Evolutionary conservation across 1,140 invertebrate species (phyloP).

Genomic region (Zaprionus vittiger): DNA sequence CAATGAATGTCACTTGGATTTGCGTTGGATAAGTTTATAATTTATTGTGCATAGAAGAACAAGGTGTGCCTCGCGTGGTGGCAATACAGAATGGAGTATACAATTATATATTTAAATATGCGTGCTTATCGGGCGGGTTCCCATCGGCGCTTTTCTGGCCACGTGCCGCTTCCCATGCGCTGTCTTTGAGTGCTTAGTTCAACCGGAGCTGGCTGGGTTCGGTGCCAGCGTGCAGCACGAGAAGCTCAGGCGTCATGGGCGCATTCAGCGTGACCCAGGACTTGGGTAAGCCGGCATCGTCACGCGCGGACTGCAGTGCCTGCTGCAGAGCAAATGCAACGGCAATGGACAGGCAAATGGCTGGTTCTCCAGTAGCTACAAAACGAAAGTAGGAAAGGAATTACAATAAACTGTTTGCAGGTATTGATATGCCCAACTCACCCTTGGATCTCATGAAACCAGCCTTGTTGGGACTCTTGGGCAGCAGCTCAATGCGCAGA

Average conservation of each 20-base stretch:
- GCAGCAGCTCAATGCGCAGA: slow-evolving; percentile 90
- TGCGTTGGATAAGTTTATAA: slow-evolving; percentile 77
- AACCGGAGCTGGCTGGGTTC: slow-evolving; percentile 64
- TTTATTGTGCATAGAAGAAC: slow-evolving; percentile 74
- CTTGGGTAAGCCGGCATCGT: slow-evolving; percentile 85
- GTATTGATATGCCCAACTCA: slow-evolving; percentile 84
- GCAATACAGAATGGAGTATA: slow-evolving; percentile 7
- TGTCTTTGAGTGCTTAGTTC: slow-evolving; percentile 45
- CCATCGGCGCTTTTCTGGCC: slow-evolving; percentile 51
- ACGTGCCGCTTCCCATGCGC: slow-evolving; percentile 66
- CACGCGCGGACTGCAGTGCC: slow-evolving; percentile 88
- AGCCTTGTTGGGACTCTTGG: slow-evolving; percentile 89
- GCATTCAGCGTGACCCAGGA: slow-evolving; percentile 85
- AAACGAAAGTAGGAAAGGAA: background rate
- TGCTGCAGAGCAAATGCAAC: slow-evolving; percentile 90
- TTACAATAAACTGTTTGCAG: background rate
- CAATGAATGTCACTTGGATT: slow-evolving; percentile 80
- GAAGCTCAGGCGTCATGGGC: slow-evolving; percentile 85
- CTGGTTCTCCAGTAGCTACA: slow-evolving; percentile 90
- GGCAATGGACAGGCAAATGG: slow-evolving; percentile 88
- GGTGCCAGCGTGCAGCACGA: slow-evolving; percentile 80
- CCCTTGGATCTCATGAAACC: slow-evolving; percentile 91
- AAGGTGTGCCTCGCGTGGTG: slow-evolving; percentile 25
- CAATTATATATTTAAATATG: slow-evolving; percentile 39
- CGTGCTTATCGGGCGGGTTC: slow-evolving; percentile 54